phyloP scores from a whole-genome alignment of 2,797 vertebrate species.

The Taeniopygia guttata region DNA sequence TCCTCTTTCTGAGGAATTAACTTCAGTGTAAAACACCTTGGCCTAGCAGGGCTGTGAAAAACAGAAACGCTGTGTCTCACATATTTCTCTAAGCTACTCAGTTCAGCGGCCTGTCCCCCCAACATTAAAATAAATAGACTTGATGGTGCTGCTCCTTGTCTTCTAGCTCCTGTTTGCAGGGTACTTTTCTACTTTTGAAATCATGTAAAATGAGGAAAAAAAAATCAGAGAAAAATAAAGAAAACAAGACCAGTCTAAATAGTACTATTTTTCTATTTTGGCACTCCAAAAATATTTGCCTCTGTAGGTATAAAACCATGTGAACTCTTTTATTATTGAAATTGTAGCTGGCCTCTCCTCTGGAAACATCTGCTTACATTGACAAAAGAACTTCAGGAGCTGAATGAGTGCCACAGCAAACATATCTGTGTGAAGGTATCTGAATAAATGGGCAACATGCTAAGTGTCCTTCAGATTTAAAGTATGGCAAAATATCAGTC shows the following conservation, averaged over 20 bases:
- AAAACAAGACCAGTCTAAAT: not conserved
- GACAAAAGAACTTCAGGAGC: conserved; percentile 24
- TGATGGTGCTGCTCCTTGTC: not conserved
- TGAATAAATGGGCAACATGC: not conserved
- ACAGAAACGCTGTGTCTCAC: not conserved
- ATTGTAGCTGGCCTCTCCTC: not conserved
- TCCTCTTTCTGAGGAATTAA: not conserved
- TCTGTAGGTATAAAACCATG: not conserved
- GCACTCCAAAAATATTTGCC: not conserved
- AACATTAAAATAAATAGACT: not conserved
- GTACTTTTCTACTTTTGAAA: not conserved
- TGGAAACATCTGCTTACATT: not conserved
- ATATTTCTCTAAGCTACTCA: not conserved
- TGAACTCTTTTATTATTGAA: not conserved
- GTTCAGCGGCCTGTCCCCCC: fast-evolving
- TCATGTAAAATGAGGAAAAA: not conserved
- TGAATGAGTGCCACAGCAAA: conserved; percentile 14
- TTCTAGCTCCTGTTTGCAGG: not conserved
- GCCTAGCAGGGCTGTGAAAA: not conserved
- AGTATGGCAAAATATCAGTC: conserved; percentile 13
- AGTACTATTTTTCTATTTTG: not conserved
- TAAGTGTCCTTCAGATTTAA: not conserved
- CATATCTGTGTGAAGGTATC: not conserved
- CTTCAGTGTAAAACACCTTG: not conserved
- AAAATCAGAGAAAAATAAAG: not conserved